Base-by-base conservation (phyloP, 2,888 invertebrate species). In the Ectobius pallidus region DNA sequence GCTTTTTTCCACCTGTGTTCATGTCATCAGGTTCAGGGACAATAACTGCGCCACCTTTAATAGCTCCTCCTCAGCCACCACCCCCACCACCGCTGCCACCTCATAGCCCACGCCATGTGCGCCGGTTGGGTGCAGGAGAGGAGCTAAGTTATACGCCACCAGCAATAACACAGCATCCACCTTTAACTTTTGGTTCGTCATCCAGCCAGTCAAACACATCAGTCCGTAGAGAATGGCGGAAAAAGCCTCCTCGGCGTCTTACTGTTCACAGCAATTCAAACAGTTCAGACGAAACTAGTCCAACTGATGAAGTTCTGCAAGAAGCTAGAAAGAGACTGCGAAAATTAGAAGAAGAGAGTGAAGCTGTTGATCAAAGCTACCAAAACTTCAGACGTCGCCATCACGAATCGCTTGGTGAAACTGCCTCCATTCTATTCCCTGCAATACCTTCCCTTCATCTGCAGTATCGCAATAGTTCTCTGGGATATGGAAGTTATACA, bases 311-410 rank as follows among this genome's bases (percentile, higher is more conserved):
- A 65, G 79, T 87, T 22, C 80, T 89, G 3, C 81, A 84, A 34
- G 86, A 88, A 78, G 87, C 88, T 0, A 85, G 85, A 75, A 79
- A 81, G 46, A 83, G 86, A 2, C 81, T 89, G 1, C 81, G 85
- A 74, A 84, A 85, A 78, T 78, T 90, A 73, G 88, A 89, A 80
- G 84, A 86, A n/a, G 89, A 89, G 77, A 88, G 87, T 18, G 86
- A 86, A 69, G 86, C 86, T 0, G 86, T 89, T 0, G 87, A 89
- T 79, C 78, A 83, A 58, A 87, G 86, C 1, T 89, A 86, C 78
- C 73, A 81, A 34, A 81, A 84, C 78, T 87, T 85, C 75, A 20
- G 70, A 44, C 30, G 58, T 22, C 63, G 74, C 3, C 73, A 74
- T 20, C 27, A 62, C 1, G 39, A 58, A 27, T 70, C 9, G 39